Evolutionary conservation across 2,797 vertebrate species (phyloP), one percentile per base, ranked within the genome.

Genomic region (Acanthurus tractus): DNA sequence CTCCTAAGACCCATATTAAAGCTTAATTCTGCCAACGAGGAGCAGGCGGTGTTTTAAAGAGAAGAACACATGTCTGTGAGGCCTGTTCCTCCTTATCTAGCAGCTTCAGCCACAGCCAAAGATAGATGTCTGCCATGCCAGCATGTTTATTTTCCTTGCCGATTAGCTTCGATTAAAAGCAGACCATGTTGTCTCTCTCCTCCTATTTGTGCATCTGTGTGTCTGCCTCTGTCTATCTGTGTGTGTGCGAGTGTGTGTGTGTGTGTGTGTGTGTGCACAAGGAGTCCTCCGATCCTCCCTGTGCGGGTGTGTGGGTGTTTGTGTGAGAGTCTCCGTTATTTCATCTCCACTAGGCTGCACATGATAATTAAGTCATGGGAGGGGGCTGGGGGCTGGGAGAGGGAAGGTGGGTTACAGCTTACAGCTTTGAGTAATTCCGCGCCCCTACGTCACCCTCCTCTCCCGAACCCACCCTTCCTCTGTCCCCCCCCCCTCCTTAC

Each of bases 331-430:
- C 93, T 92, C 93, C 92, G 83, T 94, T 94, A 94, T 94, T 95
- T 94, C 91, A 94, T 95, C 95, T 96, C 94, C 96, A 96, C 95
- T 92, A 96, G 95, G 92, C 96, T 96, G 96, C 94, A 94, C 95
- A 93, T 90, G 81, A 95, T 96, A 96, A 97, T 97, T 96, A 97
- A 96, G 95, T 96, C 95, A 91, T 92, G 84, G 94, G 94, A 94
- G 94, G 95, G 79, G 86, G 88, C n/a, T n/a, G 25, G 2, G 25
- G 25, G 25, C 25, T 29, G 25, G 81, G 88, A 89, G 92, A 93
- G 90, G 93, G 96, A 93, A 93, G 95, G 94, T 91, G 94, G 95
- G 93, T 93, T 95, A 94, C 89, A 94, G 92, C 92, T 92, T 94
- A 93, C 87, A 93, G 94, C 94, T 95, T 94, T 96, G 94, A 96